phyloP scores from a whole-genome alignment of 2,888 invertebrate species.

The Ditylenchus weischeri region DNA sequence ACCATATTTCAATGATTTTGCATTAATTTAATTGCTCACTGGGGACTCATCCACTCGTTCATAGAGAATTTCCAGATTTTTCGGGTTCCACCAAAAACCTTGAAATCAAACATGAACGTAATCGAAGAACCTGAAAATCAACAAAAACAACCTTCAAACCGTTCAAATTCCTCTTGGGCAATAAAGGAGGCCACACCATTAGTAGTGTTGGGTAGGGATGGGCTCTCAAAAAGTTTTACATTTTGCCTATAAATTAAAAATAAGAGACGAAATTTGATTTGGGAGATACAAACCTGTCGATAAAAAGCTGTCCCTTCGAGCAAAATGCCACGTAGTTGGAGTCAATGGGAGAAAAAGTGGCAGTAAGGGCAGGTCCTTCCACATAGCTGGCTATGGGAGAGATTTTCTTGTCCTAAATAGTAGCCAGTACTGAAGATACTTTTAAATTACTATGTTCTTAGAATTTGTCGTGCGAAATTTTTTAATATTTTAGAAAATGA shows the following conservation, averaged over 20 bases:
- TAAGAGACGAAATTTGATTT: neutral
- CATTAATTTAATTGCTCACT: slow-evolving; percentile 73
- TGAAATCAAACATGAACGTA: slow-evolving; percentile 66
- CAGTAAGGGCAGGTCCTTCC: slow-evolving; percentile 27
- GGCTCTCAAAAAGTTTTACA: slow-evolving; percentile 17
- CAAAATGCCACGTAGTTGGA: slow-evolving; percentile 38
- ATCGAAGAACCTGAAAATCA: neutral
- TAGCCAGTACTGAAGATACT: neutral
- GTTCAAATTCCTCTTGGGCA: slow-evolving; percentile 93
- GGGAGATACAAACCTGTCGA: slow-evolving; percentile 29
- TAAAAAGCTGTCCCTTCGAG: slow-evolving; percentile 31
- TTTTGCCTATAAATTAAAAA: slow-evolving; percentile 19
- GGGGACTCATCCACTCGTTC: slow-evolving; percentile 70
- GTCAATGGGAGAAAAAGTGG: slow-evolving; percentile 28
- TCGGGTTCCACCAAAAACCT: slow-evolving; percentile 97
- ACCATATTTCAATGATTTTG: slow-evolving; percentile 52
- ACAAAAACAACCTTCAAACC: slow-evolving; percentile 58
- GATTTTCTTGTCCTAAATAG: slow-evolving; percentile 28
- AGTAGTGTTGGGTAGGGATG: slow-evolving; percentile 4
- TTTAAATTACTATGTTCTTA: too few species aligned
- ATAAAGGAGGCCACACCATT: slow-evolving; percentile 83
- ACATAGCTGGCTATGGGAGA: slow-evolving; percentile 34
- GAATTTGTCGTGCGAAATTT: too few species aligned
- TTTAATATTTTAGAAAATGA: too few species aligned
- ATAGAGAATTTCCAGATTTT: slow-evolving; percentile 62